These are phyloP conservation scores for Takifugu bimaculatus DNA, from an alignment of 2,113 vertebrate genomes.

Conservation along the genomic window DNA sequence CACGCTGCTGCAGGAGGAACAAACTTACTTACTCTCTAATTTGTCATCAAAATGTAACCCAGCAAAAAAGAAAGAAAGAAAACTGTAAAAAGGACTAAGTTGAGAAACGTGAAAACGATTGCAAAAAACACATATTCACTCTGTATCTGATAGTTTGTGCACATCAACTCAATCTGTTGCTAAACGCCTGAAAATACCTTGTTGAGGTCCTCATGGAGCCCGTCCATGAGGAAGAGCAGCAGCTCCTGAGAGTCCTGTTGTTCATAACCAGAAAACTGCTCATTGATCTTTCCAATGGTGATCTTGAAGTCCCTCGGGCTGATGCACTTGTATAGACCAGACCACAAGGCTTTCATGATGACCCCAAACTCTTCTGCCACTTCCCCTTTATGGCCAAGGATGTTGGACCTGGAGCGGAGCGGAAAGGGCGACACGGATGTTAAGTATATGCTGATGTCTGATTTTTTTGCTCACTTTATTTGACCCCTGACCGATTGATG, in stretches of 20 bases:
- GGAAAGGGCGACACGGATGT: background rate
- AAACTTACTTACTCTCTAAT: slow-evolving; percentile 80
- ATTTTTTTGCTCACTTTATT: background rate
- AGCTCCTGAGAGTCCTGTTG: slow-evolving; percentile 98
- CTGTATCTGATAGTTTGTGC: background rate
- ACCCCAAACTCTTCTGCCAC: slow-evolving; percentile 97
- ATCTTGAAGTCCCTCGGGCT: slow-evolving; percentile 94
- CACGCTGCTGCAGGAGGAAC: slow-evolving; percentile 50
- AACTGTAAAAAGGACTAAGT: slow-evolving; percentile 54
- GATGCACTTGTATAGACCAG: slow-evolving; percentile 90
- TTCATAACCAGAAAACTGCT: slow-evolving; percentile 89
- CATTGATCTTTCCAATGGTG: slow-evolving; percentile 96
- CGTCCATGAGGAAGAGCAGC: slow-evolving; percentile 96
- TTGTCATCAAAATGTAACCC: slow-evolving; percentile 72
- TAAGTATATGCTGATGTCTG: background rate
- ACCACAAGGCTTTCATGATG: slow-evolving; percentile 96
- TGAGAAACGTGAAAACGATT: background rate
- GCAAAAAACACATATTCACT: background rate
- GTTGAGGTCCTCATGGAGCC: slow-evolving; percentile 96
- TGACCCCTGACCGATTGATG: slow-evolving; percentile 85
- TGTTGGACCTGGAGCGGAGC: slow-evolving; percentile 78
- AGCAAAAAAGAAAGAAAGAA: slow-evolving; percentile 61
- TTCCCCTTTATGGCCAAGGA: slow-evolving; percentile 95
- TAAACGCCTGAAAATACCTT: slow-evolving; percentile 75
- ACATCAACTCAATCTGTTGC: background rate